phyloP scores from a whole-genome alignment of 2,888 invertebrate species.

The Brachyptera risi region DNA sequence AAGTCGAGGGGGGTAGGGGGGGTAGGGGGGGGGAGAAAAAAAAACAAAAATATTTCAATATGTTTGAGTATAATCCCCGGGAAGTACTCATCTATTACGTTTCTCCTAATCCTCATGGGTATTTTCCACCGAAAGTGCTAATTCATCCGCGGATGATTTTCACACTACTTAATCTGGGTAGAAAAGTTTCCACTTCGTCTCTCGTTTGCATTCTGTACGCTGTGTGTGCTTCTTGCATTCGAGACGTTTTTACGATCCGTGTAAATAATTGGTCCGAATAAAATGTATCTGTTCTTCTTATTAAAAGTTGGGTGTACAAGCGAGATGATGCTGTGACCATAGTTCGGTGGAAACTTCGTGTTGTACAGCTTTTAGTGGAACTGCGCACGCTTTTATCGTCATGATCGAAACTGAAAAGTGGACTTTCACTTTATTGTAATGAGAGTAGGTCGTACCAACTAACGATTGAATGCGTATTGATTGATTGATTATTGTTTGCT shows the following conservation, averaged over 20 bases:
- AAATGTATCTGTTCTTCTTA: not conserved
- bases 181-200: conserved; percentile 17
- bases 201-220: conserved; percentile 19
- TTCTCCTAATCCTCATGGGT: conserved; percentile 33
- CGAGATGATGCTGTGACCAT: no score
- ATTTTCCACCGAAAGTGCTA: conserved; percentile 26
- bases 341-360: no score
- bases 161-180: conserved; percentile 16
- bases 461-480: no score
- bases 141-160: conserved; percentile 28
- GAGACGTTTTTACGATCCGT: conserved; percentile 17
- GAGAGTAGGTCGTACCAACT: no score
- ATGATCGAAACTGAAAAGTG: no score
- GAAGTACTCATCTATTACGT: conserved; percentile 47
- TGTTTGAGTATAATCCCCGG: conserved; percentile 47
- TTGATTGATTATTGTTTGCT: no score
- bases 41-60: conserved; percentile 48
- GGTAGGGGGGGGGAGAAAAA: conserved; percentile 32
- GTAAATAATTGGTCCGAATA: conserved; percentile 16
- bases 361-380: no score
- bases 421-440: no score
- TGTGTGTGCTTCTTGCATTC: conserved; percentile 8
- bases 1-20: conserved; percentile 14
- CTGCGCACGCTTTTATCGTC: no score
- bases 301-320: no score